A percentile compares a stretch with the other conserved stretches of the same genome.
phyloP scores from a whole-genome alignment of 2,797 vertebrate species.

The Gymnothorax javanicus region DNA sequence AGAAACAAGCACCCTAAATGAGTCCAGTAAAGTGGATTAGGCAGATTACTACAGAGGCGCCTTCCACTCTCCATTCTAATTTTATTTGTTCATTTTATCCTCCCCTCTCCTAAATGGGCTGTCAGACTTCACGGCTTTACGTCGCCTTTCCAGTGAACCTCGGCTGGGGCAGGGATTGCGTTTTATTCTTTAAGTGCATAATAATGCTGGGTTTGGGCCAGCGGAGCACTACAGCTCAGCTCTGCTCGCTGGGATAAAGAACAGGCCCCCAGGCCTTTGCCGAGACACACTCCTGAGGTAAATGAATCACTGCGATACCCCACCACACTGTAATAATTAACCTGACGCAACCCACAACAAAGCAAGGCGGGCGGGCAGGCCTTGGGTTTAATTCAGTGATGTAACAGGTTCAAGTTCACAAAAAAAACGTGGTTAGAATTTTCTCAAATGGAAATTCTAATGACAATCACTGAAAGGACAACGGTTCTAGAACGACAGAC shows the following conservation, averaged over 20 bases:
- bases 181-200: neutral
- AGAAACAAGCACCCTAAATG: neutral
- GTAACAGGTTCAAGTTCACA: neutral
- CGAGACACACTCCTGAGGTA: neutral
- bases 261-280: neutral
- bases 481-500: too few species aligned
- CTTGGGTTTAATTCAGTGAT: neutral
- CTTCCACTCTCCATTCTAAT: neutral
- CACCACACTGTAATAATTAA: neutral
- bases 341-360: neutral
- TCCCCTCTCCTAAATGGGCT: neutral
- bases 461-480: too few species aligned
- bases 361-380: neutral
- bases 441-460: too few species aligned
- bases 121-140: neutral
- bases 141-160: neutral
- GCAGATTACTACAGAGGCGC: neutral
- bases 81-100: slow-evolving; percentile 4
- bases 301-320: neutral
- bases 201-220: neutral
- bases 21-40: slow-evolving; percentile 15
- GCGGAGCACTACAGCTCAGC: neutral
- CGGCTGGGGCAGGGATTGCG: neutral
- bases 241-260: neutral
- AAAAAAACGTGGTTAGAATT: too few species aligned